Conservation (phyloP, 1,140 invertebrate species). For the Neuroterus valhalla region DNA sequence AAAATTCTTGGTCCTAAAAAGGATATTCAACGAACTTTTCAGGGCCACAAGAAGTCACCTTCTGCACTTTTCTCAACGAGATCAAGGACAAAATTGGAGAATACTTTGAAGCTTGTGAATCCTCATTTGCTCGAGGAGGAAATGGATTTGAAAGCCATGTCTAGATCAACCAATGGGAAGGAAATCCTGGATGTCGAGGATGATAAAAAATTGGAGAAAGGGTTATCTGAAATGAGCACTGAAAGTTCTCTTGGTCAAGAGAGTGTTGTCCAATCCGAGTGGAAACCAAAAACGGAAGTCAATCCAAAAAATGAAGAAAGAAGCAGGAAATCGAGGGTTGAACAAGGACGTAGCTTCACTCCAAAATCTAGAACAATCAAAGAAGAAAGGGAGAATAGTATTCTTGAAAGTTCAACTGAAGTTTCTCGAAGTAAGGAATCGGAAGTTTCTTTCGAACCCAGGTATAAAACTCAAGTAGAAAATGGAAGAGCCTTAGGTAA, state of each 20-base stretch:
- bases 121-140: conserved; percentile 65
- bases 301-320: conserved; percentile 31
- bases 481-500: background rate
- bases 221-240: conserved; percentile 42
- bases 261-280: conserved; percentile 30
- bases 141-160: conserved; percentile 49
- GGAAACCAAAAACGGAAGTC: conserved; percentile 7
- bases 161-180: conserved; percentile 37
- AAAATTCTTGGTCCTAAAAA: conserved; percentile 45
- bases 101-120: conserved; percentile 66
- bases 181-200: conserved; percentile 51
- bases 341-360: background rate
- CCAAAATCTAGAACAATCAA: conserved; percentile 35
- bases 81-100: conserved; percentile 68
- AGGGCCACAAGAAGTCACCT: conserved; percentile 65
- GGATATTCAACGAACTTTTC: conserved; percentile 62
- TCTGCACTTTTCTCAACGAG: conserved; percentile 60
- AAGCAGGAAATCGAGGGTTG: conserved; percentile 10
- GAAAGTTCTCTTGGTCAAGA: conserved; percentile 35
- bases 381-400: conserved; percentile 40
- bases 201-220: conserved; percentile 52
- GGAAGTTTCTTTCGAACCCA: background rate
- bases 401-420: conserved; percentile 38
- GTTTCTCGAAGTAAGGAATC: background rate
- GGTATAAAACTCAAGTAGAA: background rate